phyloP scores from a whole-genome alignment of 2,797 vertebrate species.

The Urophycis tenuis region DNA sequence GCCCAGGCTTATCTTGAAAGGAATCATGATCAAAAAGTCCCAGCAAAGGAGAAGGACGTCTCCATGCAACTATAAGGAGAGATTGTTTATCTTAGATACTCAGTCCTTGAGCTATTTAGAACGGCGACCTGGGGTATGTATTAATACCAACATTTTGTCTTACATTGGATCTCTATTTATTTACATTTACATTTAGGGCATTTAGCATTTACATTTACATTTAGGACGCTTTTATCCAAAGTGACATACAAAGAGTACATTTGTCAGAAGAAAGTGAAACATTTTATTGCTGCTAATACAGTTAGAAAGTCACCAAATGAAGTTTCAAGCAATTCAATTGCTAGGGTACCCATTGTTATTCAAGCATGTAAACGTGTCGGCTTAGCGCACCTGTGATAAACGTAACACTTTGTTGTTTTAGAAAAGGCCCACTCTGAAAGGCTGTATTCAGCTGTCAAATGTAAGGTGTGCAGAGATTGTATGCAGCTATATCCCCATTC shows the following conservation, averaged over 20 bases:
- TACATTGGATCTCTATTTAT: neutral
- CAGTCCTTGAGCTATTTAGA: slow-evolving; percentile 88
- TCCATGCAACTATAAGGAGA: slow-evolving; percentile 92
- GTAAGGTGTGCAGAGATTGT: slow-evolving; percentile 95
- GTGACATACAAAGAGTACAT: too few species aligned
- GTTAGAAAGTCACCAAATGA: too few species aligned
- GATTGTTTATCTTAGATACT: slow-evolving; percentile 86
- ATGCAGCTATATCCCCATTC: slow-evolving; percentile 79
- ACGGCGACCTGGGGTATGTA: slow-evolving; percentile 82
- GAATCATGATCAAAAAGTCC: slow-evolving; percentile 89
- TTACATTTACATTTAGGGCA: too few species aligned
- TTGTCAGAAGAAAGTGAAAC: too few species aligned
- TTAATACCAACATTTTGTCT: neutral
- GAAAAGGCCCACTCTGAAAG: slow-evolving; percentile 87
- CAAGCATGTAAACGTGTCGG: neutral
- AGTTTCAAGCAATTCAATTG: too few species aligned
- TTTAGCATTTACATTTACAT: too few species aligned
- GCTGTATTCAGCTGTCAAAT: slow-evolving; percentile 82
- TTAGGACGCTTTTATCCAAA: too few species aligned
- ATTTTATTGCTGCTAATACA: too few species aligned
- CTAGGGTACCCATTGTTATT: too few species aligned
- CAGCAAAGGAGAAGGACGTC: slow-evolving; percentile 96
- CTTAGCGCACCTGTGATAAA: neutral
- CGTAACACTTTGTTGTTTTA: slow-evolving; percentile 38
- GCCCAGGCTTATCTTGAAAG: slow-evolving; percentile 83